Percentiles rank a stretch among this genome's conserved stretches.
These are phyloP conservation scores for Oceanites oceanicus DNA, from an alignment of 2,113 vertebrate genomes.

Conservation along the genomic window DNA sequence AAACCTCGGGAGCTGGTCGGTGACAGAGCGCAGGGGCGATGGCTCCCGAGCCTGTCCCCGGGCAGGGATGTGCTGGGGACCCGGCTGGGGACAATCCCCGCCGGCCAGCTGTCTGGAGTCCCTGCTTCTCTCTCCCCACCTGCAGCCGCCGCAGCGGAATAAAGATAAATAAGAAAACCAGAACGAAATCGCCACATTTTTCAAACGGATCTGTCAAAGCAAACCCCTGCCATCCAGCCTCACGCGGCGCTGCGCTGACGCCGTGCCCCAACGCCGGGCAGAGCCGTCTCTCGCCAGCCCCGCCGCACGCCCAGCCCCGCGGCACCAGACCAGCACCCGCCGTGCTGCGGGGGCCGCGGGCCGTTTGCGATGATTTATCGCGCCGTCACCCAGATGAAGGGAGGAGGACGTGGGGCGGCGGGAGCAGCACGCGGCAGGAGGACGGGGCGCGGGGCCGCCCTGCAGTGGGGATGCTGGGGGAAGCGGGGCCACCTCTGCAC, in stretches of 20 bases:
- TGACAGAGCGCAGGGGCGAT: not conserved
- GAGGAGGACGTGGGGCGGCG: not conserved
- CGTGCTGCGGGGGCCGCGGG: conserved; percentile 30
- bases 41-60: not conserved
- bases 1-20: not conserved
- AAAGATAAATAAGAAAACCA: not conserved
- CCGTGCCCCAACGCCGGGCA: not conserved
- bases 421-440: not conserved
- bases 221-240: not conserved
- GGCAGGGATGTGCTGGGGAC: not conserved
- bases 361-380: conserved; percentile 31
- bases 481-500: not conserved
- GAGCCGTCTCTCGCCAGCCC: not conserved
- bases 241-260: not conserved
- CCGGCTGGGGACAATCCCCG: not conserved
- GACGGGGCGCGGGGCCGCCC: accelerated
- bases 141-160: not conserved
- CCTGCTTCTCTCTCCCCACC: not conserved
- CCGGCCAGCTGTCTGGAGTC: accelerated
- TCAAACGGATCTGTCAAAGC: not conserved
- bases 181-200: not conserved
- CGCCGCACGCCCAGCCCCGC: not conserved
- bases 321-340: conserved; percentile 41
- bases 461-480: not conserved
- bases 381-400: conserved; percentile 13